Evolutionary conservation across 2,797 vertebrate genomes (phyloP), one percentile per base, ranked within the genome.

Genomic region (Tiaroga cobitis): DNA sequence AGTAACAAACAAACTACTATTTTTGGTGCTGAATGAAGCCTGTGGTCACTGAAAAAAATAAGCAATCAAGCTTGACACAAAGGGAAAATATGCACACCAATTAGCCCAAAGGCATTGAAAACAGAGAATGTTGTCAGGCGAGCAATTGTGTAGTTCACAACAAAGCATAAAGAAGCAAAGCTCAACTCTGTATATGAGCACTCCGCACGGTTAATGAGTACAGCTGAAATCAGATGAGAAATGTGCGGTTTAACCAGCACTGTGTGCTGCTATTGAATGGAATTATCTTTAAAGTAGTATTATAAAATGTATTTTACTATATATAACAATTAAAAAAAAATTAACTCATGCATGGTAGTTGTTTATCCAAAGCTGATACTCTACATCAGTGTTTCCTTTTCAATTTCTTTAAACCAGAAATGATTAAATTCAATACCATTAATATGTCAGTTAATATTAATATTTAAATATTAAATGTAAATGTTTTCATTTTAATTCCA

Each of bases 1-100:
- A 82, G 51, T 51, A n/a, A 78, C 21, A 70, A 41, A 75, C 61
- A 78, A 77, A 78, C 68, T 67, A 24, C 61, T 56, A 24, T 77
- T 77, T 63, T 84, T 61, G 43, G 21, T 39, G 54, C 19, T 81
- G 51, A 85, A 51, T 67, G 54, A 80, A 78, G 39, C 80, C 82
- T 69, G 63, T 43, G 63, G 82, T 84, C 61, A 77, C n/a, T 41
- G 26, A 75, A 69, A 63, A 84, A 84, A 81, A 84, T 78, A 84
- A 84, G 82, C 82, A 78, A 77, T 84, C 63, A 69, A 56, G 73
- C 82, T 24, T 7, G 26, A 76, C 34, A 84, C 74, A 78, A 84
- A 84, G 18, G 54, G 10, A 76, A 82, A 67, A 76, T 76, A 83
- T 29, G 72, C 82, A 83, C 43, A 75, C 37, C 75, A 84, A 69